A percentile compares a stretch with the other conserved stretches of the same genome.
Conservation (phyloP, 2,888 invertebrate genomes). For the Philereme transversata region DNA sequence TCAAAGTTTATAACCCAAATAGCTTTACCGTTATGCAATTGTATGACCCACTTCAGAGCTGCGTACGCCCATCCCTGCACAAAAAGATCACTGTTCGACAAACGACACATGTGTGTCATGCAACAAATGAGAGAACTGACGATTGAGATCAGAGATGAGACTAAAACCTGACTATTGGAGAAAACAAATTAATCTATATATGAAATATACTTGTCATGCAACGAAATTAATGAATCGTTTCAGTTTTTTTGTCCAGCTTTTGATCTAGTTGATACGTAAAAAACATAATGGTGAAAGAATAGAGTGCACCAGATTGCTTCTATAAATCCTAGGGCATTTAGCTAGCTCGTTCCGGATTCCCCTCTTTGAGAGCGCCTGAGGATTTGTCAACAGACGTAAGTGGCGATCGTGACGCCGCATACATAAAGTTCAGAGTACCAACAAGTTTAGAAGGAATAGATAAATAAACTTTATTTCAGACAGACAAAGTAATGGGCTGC, state of each 20-base stretch:
- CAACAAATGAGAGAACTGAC: no score
- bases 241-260: no score
- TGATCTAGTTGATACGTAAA: no score
- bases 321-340: conserved; percentile 1
- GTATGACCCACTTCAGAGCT: conserved; percentile 26
- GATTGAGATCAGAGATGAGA: not conserved
- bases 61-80: conserved; percentile 13
- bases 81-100: conserved; percentile 18
- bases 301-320: not conserved
- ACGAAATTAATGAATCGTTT: no score
- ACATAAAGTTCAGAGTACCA: conserved; percentile 1
- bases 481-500: no score
- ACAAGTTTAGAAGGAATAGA: not conserved
- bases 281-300: no score
- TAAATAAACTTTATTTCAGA: not conserved
- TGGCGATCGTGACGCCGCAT: conserved; percentile 20
- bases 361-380: conserved; percentile 5
- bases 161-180: not conserved
- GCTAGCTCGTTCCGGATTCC: conserved; percentile 17
- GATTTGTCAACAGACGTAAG: conserved; percentile 16
- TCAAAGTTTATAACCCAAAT: conserved; percentile 14
- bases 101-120: conserved; percentile 1
- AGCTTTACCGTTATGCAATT: conserved; percentile 26
- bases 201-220: no score
- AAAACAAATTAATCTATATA: not conserved